phyloP scores from a whole-genome alignment of 2,113 vertebrate genomes.

The Rhineura floridana region DNA sequence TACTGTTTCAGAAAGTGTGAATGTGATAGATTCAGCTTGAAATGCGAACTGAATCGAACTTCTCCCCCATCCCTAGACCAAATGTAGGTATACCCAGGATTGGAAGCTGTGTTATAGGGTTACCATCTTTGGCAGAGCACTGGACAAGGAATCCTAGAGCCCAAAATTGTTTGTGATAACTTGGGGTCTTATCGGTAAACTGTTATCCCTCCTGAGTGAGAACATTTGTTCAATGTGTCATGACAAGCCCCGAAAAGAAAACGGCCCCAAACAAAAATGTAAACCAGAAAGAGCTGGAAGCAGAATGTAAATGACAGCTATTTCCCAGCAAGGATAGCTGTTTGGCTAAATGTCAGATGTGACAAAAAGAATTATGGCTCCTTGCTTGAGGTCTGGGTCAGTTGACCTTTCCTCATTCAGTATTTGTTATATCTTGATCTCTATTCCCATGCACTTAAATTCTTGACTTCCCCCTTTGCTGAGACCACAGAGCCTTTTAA shows the following conservation, averaged over 20 bases:
- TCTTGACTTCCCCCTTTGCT: neutral
- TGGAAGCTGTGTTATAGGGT: neutral
- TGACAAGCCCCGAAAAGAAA: slow-evolving; percentile 65
- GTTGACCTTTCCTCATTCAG: neutral
- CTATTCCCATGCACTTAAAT: neutral
- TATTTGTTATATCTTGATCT: neutral
- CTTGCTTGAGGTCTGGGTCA: slow-evolving; percentile 37
- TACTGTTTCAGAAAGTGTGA: too few relatives aligned
- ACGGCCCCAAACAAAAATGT: slow-evolving; percentile 67
- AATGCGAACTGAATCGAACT: too few relatives aligned
- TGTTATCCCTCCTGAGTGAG: slow-evolving; percentile 66
- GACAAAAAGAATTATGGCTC: slow-evolving; percentile 66
- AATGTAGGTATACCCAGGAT: neutral
- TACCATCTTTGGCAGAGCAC: slow-evolving; percentile 49
- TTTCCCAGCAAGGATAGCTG: slow-evolving; percentile 60
- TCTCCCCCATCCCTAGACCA: neutral
- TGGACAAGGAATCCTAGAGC: slow-evolving; percentile 42
- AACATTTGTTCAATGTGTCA: slow-evolving; percentile 68
- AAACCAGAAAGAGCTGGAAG: slow-evolving; percentile 66
- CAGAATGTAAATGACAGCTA: slow-evolving; percentile 64
- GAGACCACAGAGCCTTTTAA: neutral
- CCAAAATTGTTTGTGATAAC: slow-evolving; percentile 59
- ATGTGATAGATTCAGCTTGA: too few relatives aligned
- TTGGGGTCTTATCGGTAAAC: slow-evolving; percentile 68
- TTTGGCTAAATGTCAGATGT: slow-evolving; percentile 67